Conservation (phyloP, 1,140 invertebrate species). For the Brachionus asplanchnoidis region DNA sequence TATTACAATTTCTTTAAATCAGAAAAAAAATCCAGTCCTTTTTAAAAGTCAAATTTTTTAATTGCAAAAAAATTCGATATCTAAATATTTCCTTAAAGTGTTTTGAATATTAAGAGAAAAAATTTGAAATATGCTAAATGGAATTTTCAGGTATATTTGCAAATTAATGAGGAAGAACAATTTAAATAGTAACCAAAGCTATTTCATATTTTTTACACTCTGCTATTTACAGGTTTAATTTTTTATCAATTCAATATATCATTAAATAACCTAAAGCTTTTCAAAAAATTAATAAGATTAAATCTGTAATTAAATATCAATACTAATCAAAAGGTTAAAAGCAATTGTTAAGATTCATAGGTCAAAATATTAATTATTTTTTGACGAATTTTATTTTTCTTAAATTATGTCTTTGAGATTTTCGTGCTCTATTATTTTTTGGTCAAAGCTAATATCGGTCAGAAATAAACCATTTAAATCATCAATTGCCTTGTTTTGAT, state of each 20-base stretch:
- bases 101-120: neutral
- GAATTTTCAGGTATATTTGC: neutral
- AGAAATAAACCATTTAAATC: slow-evolving; percentile 32
- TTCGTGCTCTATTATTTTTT: neutral
- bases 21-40: neutral
- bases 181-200: neutral
- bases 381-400: neutral
- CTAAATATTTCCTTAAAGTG: neutral
- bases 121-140: neutral
- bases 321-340: neutral
- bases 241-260: neutral
- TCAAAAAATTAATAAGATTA: neutral
- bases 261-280: neutral
- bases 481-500: neutral
- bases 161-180: neutral
- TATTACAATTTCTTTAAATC: neutral
- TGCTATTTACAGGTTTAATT: neutral
- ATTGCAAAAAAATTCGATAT: neutral
- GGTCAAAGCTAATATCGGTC: slow-evolving; percentile 10
- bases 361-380: neutral
- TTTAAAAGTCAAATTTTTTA: neutral
- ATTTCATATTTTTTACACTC: neutral
- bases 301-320: neutral
- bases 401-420: neutral
- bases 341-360: neutral